Conservation (phyloP, 1,140 invertebrate genomes). For the Calephelis nemesis region DNA sequence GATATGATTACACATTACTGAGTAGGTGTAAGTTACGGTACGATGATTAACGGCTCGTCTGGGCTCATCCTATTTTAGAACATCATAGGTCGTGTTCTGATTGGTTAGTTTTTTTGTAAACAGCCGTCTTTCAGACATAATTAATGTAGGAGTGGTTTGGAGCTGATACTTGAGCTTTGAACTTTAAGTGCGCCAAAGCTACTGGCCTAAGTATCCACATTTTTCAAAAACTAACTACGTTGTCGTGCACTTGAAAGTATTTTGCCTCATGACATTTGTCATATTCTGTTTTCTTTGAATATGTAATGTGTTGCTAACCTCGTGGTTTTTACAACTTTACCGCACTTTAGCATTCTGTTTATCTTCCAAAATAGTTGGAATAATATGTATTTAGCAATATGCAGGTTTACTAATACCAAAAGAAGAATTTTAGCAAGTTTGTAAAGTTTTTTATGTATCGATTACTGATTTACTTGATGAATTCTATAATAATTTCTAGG, state of each 20-base stretch:
- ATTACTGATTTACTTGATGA: too few relatives aligned
- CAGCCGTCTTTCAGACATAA: constrained; percentile 66
- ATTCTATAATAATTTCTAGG: too few relatives aligned
- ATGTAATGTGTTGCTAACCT: too few relatives aligned
- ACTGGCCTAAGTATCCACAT: constrained; percentile 49
- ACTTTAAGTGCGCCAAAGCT: constrained; percentile 43
- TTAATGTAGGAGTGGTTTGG: constrained; percentile 57
- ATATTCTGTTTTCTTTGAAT: too few relatives aligned
- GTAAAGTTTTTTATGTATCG: too few relatives aligned
- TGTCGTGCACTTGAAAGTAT: constrained; percentile 31
- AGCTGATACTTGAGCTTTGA: constrained; percentile 49
- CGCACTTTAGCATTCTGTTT: too few relatives aligned
- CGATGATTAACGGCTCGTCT: constrained; percentile 65
- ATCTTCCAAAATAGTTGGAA: too few relatives aligned
- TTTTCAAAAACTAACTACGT: constrained; percentile 63
- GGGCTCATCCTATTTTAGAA: constrained; percentile 63
- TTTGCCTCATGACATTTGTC: too few relatives aligned
- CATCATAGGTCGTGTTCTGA: constrained; percentile 46
- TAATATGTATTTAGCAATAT: too few relatives aligned
- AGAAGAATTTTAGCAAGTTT: too few relatives aligned
- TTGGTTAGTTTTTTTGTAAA: constrained; percentile 66
- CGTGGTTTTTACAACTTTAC: too few relatives aligned
- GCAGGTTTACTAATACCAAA: too few relatives aligned
- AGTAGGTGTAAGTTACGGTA: constrained; percentile 45
- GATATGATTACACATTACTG: constrained; percentile 39